Evolutionary conservation across 23 tunicate species (phyloP).

Genomic region (Oikopleura vanhoeffeni): DNA sequence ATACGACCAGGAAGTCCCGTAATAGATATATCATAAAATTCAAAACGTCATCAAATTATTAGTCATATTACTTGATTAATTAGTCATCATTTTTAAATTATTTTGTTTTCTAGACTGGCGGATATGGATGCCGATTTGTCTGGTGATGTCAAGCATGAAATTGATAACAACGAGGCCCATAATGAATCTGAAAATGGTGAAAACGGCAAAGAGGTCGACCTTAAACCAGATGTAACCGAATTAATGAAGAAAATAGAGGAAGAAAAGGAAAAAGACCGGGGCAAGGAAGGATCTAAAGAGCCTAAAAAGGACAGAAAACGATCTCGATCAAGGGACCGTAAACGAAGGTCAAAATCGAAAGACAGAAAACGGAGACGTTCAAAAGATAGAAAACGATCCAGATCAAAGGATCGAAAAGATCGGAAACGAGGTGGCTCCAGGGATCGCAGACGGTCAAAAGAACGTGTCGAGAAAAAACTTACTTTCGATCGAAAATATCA

Average conservation of each 20-base stretch:
- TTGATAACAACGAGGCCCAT: no score
- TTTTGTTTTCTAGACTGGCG: no score
- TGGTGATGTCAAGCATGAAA: no score
- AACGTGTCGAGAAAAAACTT: background rate
- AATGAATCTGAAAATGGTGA: no score
- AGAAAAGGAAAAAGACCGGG: background rate
- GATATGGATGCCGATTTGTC: no score
- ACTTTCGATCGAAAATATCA: background rate
- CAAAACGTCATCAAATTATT: no score
- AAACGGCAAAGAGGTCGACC: no score
- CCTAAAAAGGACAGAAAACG: background rate
- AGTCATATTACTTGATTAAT: no score
- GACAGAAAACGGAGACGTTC: conserved; percentile 29
- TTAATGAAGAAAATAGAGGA: background rate
- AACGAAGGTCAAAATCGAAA: conserved; percentile 16
- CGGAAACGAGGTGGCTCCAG: conserved; percentile 30
- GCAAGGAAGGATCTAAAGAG: background rate
- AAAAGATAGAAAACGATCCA: conserved; percentile 13
- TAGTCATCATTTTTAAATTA: no score
- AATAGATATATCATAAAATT: no score
- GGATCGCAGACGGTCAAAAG: conserved; percentile 14
- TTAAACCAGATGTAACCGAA: background rate
- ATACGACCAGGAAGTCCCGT: no score
- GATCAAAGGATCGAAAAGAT: conserved; percentile 25
- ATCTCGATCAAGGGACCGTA: conserved; percentile 13